Evolutionary conservation across 2,113 vertebrate genomes (phyloP).

Genomic region (Monopterus albus): DNA sequence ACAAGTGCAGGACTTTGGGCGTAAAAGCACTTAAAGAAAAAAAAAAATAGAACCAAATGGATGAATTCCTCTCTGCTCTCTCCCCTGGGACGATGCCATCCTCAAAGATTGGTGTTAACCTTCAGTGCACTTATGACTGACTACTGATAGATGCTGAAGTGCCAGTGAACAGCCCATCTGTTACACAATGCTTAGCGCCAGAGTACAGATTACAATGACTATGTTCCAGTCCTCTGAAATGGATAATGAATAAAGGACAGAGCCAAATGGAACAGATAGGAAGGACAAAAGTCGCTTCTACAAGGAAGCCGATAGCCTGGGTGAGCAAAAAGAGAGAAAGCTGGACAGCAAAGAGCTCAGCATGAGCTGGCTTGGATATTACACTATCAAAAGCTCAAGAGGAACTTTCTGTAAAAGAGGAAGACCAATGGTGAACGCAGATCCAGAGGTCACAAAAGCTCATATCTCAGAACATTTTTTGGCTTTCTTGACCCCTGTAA

Average conservation of each 20-base stretch:
- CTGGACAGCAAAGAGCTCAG: constrained; percentile 7
- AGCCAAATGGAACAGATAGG: constrained; percentile 55
- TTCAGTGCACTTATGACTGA: constrained; percentile 64
- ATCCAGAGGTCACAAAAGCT: constrained; percentile 60
- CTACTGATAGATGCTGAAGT: constrained; percentile 63
- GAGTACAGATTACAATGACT: constrained; percentile 67
- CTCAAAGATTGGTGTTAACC: constrained; percentile 70
- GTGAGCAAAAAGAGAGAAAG: constrained; percentile 26
- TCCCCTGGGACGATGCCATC: constrained; percentile 51
- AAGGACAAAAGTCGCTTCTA: constrained; percentile 63
- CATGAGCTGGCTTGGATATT: constrained; percentile 14
- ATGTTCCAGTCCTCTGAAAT: constrained; percentile 54
- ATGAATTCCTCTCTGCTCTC: constrained; percentile 35
- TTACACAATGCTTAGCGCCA: constrained; percentile 48
- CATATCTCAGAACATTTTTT: constrained; percentile 31
- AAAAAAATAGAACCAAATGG: constrained; percentile 55
- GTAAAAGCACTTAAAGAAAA: constrained; percentile 29
- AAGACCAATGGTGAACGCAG: constrained; percentile 19
- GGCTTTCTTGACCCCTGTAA: constrained; percentile 12
- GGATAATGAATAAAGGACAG: constrained; percentile 64
- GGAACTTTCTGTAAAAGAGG: constrained; percentile 29
- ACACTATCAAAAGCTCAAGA: constrained; percentile 28
- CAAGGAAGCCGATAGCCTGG: constrained; percentile 33
- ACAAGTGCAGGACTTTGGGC: constrained; percentile 38
- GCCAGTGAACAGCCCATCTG: constrained; percentile 71